Evolutionary conservation across 92 coral and sea anemone genomes (phyloP).

Genomic region (Zoanthus sociatus): DNA sequence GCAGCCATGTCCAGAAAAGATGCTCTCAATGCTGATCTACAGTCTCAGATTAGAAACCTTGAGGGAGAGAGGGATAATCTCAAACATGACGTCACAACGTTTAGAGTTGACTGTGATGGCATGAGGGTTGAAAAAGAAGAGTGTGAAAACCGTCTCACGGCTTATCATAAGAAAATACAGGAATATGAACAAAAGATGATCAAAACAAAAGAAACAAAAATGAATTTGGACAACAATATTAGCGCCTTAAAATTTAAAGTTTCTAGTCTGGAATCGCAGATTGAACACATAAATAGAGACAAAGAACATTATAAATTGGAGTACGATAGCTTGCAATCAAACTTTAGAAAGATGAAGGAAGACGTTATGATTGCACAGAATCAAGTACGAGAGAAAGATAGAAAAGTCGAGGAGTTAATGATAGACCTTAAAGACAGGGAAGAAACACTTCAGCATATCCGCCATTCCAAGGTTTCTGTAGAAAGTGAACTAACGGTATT

Average conservation of each 20-base stretch:
- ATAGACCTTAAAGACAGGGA: conserved; percentile 72
- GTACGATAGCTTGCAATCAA: conserved; percentile 64
- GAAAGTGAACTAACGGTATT: conserved; percentile 66
- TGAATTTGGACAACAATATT: conserved; percentile 70
- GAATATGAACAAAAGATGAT: conserved; percentile 68
- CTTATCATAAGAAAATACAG: conserved; percentile 72
- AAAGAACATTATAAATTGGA: conserved; percentile 73
- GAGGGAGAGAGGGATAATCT: conserved; percentile 73
- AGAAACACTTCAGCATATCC: conserved; percentile 53
- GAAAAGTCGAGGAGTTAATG: conserved; percentile 49
- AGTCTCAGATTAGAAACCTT: conserved; percentile 60
- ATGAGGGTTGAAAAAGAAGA: conserved; percentile 81
- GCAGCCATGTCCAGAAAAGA: conserved; percentile 77
- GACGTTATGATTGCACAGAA: conserved; percentile 69
- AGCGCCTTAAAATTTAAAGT: conserved; percentile 67
- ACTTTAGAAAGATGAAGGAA: conserved; percentile 66
- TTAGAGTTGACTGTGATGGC: conserved; percentile 71
- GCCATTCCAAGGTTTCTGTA: conserved; percentile 70
- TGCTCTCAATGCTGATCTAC: conserved; percentile 60
- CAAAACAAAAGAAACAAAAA: conserved; percentile 66
- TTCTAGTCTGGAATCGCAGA: conserved; percentile 67
- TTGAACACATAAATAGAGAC: conserved; percentile 65
- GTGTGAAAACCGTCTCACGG: conserved; percentile 64
- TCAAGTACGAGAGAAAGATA: conserved; percentile 71
- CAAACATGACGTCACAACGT: conserved; percentile 63